Evolutionary conservation across 1,140 invertebrate genomes (phyloP), one percentile per base, ranked within the genome.

Genomic region (Campoletis sonorensis): DNA sequence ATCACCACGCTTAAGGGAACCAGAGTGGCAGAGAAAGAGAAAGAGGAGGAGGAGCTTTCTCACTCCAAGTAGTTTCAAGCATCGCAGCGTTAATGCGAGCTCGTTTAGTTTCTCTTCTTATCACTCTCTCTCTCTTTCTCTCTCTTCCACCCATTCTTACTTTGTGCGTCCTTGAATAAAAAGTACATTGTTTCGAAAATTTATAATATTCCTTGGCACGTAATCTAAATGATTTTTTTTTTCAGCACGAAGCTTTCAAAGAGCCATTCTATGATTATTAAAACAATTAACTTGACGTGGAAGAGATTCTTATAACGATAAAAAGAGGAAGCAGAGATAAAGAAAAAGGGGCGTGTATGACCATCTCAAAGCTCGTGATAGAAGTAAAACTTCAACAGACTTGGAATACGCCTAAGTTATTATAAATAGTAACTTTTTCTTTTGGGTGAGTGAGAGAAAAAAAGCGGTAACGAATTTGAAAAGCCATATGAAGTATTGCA

Each of bases 41-140:
- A 23, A 67, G 23, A 67, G 61, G 30, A 23, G 10, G 61, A 67
- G 70, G 58, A n/a, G 77, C 75, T 27, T 75, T 18, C 73, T 81
- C 37, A 40, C 64, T 40, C 61, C 73, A 37, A 75, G 72, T 70
- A 11, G 72, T 30, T 15, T 27, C 83, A 64, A 72, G 70, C 64
- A 87, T 76, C 72, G 77, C 58, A 71, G 86, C 84, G 84, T 81
- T 87, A 85, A 87, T 85, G 83, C 71, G 79, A 81, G 81, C 85
- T 87, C 86, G 83, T 87, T 88, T 85, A 85, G 75, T 80, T 84
- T 83, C 76, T 37, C 79, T 79, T 81, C 85, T 87, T 88, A 87
- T 87, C 87, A 86, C 26, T 27, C 21, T 45, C 40, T 45, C 13
- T n/a, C 7, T 58, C 54, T 58, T n/a, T 58, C 23, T 67, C 61